phyloP scores from a whole-genome alignment of 2,113 vertebrate species.

The Alces alces region DNA sequence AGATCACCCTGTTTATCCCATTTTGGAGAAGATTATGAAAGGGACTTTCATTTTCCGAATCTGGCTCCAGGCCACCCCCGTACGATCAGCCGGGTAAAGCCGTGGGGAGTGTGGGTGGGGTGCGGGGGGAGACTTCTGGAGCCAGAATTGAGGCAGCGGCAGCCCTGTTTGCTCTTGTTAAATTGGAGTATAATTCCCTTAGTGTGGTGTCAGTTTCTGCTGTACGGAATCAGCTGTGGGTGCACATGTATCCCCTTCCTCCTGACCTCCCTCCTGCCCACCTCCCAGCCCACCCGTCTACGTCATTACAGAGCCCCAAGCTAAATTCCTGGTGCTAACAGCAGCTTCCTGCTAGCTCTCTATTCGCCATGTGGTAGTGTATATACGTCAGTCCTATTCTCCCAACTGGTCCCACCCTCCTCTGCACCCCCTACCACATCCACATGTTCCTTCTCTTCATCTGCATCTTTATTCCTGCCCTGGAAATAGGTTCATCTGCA shows the following conservation, averaged over 20 bases:
- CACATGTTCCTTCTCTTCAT: not conserved
- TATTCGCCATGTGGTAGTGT: not conserved
- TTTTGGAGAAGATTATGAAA: not conserved
- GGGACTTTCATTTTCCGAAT: not conserved
- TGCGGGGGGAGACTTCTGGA: fast-evolving
- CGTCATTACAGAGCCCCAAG: not conserved
- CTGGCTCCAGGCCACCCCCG: fast-evolving
- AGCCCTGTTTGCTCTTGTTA: not conserved
- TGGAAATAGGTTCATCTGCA: not conserved
- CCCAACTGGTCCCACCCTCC: not conserved
- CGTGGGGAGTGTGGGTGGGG: fast-evolving
- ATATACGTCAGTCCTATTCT: fast-evolving
- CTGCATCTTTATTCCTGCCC: not conserved
- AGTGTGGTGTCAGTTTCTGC: not conserved
- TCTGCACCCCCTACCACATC: not conserved
- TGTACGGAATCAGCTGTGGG: not conserved
- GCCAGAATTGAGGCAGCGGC: fast-evolving
- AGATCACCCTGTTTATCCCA: not conserved
- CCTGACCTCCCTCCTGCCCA: not conserved
- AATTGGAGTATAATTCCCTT: not conserved
- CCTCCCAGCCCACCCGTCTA: not conserved
- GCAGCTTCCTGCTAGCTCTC: not conserved
- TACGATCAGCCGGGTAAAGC: fast-evolving
- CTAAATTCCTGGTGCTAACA: not conserved
- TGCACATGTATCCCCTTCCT: not conserved